Evolutionary conservation across 2,797 vertebrate genomes (phyloP), one percentile per base, ranked within the genome.

Genomic region (Crypturellus tataupa): DNA sequence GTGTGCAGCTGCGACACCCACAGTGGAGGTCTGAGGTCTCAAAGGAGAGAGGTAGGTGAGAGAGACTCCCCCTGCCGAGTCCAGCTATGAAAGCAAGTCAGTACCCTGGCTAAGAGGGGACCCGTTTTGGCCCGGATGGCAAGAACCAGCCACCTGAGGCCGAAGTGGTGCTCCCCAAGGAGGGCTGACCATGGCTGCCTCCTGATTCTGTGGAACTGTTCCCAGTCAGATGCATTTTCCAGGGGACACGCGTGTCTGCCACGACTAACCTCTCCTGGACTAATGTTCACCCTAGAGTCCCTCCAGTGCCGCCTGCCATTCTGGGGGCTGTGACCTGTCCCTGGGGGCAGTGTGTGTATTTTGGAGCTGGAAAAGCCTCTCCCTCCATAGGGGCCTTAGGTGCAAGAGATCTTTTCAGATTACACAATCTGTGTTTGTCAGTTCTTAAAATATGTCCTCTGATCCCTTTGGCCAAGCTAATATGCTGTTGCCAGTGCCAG

Each of bases 1-100:
- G 96, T 96, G 96, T 95, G 94, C 96, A 96, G 97, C 96, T 97
- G 94, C 94, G 97, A 97, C 97, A 96, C 97, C 96, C 96, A 96
- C 93, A 97, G 96, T 97, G 97, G 95, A 97, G 97, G 96, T 97
- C 97, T 97, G 96, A 97, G 97, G 95, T 97, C 97, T 97, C 96
- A 97, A 96, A 96, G 97, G 97, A 97, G 95, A 96, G 97, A 97
- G 96, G 96, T 97, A 97, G 97, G 96, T 97, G 97, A 97, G 97
- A 97, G 94, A 96, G 97, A 96, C 93, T 94, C 95, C 97, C 94
- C 87, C 92, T 88, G 89, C 94, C 5, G 0, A 94, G 83, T 94
- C 95, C 95, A 96, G 96, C 95, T 93, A 87, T 89, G 79, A 95
- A 93, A 71, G 80, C 95, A 91, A 71, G 80, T 93, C 94, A 91